Percentiles rank a stretch among this genome's conserved stretches.
phyloP scores from a whole-genome alignment of 2,113 vertebrate species.

The Paramormyrops kingsleyae region DNA sequence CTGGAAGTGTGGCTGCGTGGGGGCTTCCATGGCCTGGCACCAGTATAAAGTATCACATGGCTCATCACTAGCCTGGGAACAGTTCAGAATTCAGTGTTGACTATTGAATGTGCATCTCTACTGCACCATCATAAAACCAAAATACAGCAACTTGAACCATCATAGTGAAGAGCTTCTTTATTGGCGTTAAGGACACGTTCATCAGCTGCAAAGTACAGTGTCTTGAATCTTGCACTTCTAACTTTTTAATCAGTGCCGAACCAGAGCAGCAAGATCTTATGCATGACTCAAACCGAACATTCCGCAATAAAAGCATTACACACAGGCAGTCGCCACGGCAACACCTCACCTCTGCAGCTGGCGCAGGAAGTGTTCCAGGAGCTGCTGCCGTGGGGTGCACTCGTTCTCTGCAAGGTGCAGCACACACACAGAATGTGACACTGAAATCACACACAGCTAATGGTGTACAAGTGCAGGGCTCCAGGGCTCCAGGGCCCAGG shows the following conservation, averaged over 20 bases:
- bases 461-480: background rate
- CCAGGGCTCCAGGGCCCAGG: background rate
- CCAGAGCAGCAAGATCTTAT: background rate
- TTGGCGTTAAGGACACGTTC: background rate
- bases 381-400: slow-evolving; percentile 85
- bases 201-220: background rate
- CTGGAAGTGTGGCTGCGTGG: background rate
- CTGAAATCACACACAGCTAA: background rate
- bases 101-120: background rate
- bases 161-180: background rate
- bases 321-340: background rate
- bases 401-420: slow-evolving; percentile 70
- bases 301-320: background rate
- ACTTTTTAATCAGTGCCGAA: background rate
- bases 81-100: background rate
- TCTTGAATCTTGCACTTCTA: background rate
- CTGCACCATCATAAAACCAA: background rate
- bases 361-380: slow-evolving; percentile 89
- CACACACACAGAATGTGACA: background rate
- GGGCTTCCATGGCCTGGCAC: background rate
- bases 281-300: background rate
- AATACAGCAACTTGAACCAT: background rate
- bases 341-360: slow-evolving; percentile 82
- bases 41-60: background rate
- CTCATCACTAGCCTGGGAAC: too few relatives aligned